Conservation (phyloP, 2,888 invertebrate species). For the Mylabris sibirica region DNA sequence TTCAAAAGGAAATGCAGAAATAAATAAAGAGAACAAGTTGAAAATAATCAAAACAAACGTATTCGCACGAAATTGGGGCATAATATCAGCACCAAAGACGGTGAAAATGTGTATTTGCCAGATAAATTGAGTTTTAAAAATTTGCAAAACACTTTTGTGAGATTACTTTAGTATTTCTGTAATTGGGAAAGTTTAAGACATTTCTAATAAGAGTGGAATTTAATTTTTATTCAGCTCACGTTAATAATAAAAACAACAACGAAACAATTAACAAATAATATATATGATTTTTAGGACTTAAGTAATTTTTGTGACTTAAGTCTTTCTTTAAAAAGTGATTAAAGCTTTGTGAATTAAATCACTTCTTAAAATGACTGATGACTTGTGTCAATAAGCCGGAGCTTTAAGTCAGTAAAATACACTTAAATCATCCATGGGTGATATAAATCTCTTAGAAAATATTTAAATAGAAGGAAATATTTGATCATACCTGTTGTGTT, state of each 20-base stretch:
- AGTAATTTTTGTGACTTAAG: too few relatives aligned
- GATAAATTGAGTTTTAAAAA: conserved; percentile 19
- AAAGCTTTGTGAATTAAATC: too few relatives aligned
- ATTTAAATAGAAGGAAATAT: too few relatives aligned
- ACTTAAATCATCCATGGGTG: too few relatives aligned
- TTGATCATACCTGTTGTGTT: too few relatives aligned
- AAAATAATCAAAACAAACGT: conserved; percentile 31
- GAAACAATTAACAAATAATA: conserved; percentile 20
- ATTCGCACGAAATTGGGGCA: conserved; percentile 36
- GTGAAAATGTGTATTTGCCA: conserved; percentile 20
- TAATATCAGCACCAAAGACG: conserved; percentile 25
- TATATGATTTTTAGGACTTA: too few relatives aligned
- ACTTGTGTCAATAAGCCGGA: too few relatives aligned
- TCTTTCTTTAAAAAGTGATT: neutral
- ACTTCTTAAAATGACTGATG: too few relatives aligned
- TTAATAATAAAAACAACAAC: neutral
- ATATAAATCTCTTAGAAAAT: too few relatives aligned
- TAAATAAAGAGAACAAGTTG: conserved; percentile 34
- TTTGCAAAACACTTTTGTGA: conserved; percentile 26
- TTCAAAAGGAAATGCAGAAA: neutral
- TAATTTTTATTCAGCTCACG: conserved; percentile 30
- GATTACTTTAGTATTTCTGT: conserved; percentile 39
- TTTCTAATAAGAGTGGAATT: conserved; percentile 31
- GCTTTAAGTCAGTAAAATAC: too few relatives aligned
- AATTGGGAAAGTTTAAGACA: conserved; percentile 42